A percentile compares a stretch with the other conserved stretches of the same genome.
Conservation (phyloP, 2,113 vertebrate species). For the Sinocyclocheilus anshuiensis region DNA sequence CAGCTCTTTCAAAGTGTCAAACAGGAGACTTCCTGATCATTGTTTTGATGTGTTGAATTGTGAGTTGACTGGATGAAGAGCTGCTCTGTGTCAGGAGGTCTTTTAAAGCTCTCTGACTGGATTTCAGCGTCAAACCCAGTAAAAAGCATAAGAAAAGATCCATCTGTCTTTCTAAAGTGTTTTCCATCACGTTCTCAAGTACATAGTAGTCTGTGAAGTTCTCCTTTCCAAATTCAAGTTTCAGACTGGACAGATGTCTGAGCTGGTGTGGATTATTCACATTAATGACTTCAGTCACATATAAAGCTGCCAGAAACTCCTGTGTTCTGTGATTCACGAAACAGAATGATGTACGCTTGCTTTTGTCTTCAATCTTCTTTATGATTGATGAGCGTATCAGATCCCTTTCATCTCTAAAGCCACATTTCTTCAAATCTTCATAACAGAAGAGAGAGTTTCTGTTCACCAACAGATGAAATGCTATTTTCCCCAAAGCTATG, state of each 20-base stretch:
- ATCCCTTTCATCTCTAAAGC: neutral
- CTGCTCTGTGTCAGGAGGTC: neutral
- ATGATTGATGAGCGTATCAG: neutral
- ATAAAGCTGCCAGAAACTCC: constrained; percentile 17
- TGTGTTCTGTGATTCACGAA: neutral
- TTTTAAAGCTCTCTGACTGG: neutral
- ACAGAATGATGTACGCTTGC: neutral
- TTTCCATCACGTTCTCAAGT: neutral
- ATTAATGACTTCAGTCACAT: neutral
- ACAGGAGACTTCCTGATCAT: neutral
- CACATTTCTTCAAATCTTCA: neutral
- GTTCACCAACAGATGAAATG: neutral
- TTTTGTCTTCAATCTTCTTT: neutral
- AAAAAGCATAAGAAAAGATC: neutral
- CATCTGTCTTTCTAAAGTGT: neutral
- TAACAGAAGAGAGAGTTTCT: neutral
- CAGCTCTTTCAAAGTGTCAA: neutral
- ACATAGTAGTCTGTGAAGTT: rapidly evolving
- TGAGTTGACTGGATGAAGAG: neutral
- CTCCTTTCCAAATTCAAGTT: neutral
- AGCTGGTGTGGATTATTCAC: no score
- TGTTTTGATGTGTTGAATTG: neutral
- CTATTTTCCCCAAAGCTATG: neutral
- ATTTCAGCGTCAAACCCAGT: neutral
- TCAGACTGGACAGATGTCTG: neutral